Percentiles rank a stretch among this genome's conserved stretches.
Evolutionary conservation across 2,888 invertebrate species (phyloP).

Genomic region (Caenorhabditis imperialis): DNA sequence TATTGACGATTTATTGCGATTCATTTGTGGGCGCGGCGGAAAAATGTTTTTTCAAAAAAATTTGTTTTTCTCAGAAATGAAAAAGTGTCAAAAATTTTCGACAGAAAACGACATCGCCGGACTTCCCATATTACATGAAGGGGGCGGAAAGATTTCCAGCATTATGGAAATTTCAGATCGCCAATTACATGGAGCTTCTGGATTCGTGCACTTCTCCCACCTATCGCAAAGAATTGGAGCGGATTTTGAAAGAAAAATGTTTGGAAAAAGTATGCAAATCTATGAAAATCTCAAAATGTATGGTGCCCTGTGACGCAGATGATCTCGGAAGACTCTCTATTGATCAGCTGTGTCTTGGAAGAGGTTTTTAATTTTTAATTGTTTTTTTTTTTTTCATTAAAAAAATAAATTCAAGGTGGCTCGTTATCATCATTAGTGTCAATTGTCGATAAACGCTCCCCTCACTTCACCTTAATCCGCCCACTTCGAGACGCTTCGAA

Average conservation of each 20-base stretch:
- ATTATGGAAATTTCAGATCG: constrained; percentile 18
- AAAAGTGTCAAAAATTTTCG: too few relatives aligned
- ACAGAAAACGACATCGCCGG: too few relatives aligned
- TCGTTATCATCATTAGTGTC: constrained; percentile 33
- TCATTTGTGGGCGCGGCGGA: too few relatives aligned
- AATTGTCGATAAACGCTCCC: constrained; percentile 57
- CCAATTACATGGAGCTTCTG: constrained; percentile 32
- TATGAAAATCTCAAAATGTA: constrained; percentile 41
- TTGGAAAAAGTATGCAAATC: constrained; percentile 22
- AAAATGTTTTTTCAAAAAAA: too few relatives aligned
- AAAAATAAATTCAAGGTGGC: too few relatives aligned
- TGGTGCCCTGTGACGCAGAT: constrained; percentile 64
- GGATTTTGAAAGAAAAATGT: constrained; percentile 56
- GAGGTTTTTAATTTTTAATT: constrained; percentile 51
- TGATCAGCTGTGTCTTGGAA: constrained; percentile 65
- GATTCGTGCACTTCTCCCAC: constrained; percentile 49
- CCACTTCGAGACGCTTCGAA: constrained; percentile 64
- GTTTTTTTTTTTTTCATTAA: constrained; percentile 8
- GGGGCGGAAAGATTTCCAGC: too few relatives aligned
- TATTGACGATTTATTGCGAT: too few relatives aligned
- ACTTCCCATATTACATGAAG: too few relatives aligned
- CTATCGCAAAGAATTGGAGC: constrained; percentile 52
- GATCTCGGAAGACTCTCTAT: constrained; percentile 58
- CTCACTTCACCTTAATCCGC: constrained; percentile 54
- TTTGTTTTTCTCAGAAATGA: too few relatives aligned